phyloP scores from a whole-genome alignment of 2,797 vertebrate species.

The Iguana delicatissima region DNA sequence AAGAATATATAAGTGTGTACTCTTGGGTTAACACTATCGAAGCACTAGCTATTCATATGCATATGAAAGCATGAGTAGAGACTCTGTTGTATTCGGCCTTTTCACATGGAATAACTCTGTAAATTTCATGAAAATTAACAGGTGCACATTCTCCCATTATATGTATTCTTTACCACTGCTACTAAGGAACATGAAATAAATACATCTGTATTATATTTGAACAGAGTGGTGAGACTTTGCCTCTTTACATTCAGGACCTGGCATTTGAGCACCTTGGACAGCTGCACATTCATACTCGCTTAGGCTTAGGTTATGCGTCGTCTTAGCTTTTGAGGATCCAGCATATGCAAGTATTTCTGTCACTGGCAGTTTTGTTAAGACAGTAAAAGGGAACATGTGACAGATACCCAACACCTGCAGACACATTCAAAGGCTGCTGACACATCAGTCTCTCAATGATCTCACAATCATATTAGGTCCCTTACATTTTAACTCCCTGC shows the following conservation, averaged over 20 bases:
- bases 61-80: not conserved
- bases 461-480: not conserved
- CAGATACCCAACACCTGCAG: not conserved
- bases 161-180: not conserved
- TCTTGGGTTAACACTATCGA: not conserved
- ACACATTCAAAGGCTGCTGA: not conserved
- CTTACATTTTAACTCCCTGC: not conserved
- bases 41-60: not conserved
- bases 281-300: not conserved
- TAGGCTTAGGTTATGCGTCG: too few relatives aligned
- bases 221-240: not conserved
- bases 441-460: not conserved
- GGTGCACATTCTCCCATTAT: not conserved
- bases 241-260: not conserved
- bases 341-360: not conserved
- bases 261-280: conserved; percentile 34
- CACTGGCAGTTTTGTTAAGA: not conserved
- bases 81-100: not conserved
- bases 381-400: not conserved
- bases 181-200: not conserved
- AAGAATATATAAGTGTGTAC: not conserved
- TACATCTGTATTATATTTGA: not conserved
- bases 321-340: not conserved
- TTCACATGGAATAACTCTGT: not conserved
- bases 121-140: not conserved